Base-by-base conservation (phyloP, 2,113 vertebrate genomes). In the Limnothrissa miodon region DNA sequence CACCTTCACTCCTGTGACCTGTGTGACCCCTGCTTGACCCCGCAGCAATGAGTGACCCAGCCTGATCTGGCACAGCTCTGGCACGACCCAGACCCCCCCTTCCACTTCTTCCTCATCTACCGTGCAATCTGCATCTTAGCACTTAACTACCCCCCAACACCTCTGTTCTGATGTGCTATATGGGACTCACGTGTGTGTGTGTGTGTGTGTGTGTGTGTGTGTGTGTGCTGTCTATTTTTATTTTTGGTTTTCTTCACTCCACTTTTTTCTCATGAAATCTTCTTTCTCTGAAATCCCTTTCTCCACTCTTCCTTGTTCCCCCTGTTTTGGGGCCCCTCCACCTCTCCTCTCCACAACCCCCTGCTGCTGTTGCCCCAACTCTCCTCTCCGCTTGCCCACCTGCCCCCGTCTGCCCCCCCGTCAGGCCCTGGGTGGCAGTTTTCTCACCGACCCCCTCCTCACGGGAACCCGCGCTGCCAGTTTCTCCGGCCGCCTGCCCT, bases 401-500 rank as follows among this genome's bases (percentile, higher is more conserved):
- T 42, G 13, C 39, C 56, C 56, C 39, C 23, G 10, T 83, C 87
- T 46, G 81, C 85, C 45, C 78, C 74, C 74, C 44, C 85, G 44
- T 78, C 29, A 66, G 59, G n/a, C 59, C 59, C 59, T 66, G 59
- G 66, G 66, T 74, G 25, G 29, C 66, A 74, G 66, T 29, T 17
- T 33, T 33, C 59, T 66, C 59, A 36, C 91, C 33, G 91, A 95
- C 80, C 89, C 91, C 11, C 87, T 89, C 80, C 83, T 93, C 79
- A 88, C 90, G 53, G 89, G 88, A 45, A 83, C 89, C 87, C 91
- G 90, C 89, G 87, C 88, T 15, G 90, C 90, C 79, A 88, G 91
- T 84, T 90, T 95, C 86, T 92, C 92, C 25, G 89, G 89, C 79
- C 86, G 86, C 62, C 88, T 87, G 82, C 82, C 93, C 45, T 87